phyloP scores from a whole-genome alignment of 1,140 invertebrate genomes.

The Aporrectodea caliginosa region DNA sequence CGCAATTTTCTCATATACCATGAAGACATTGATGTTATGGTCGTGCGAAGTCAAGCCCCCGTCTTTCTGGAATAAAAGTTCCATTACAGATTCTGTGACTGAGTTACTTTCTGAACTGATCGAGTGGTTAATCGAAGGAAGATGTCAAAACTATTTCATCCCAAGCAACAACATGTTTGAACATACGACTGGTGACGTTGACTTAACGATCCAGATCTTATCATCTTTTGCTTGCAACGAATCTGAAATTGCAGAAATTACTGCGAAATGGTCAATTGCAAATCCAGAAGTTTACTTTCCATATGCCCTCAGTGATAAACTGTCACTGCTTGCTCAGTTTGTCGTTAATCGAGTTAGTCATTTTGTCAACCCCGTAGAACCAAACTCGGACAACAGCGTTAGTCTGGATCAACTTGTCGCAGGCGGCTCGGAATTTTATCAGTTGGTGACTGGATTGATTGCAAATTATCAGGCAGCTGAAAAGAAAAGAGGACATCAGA shows the following conservation, averaged over 20 bases:
- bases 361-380: too few relatives aligned
- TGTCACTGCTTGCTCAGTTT: neutral
- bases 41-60: neutral
- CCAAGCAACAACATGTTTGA: neutral
- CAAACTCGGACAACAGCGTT: too few relatives aligned
- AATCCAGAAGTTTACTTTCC: neutral
- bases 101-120: neutral
- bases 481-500: too few relatives aligned
- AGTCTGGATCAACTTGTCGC: too few relatives aligned
- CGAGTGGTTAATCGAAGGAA: neutral
- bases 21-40: neutral
- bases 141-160: neutral
- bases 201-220: neutral
- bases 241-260: neutral
- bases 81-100: neutral
- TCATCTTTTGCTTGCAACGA: neutral
- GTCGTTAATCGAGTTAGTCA: neutral
- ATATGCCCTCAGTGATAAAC: neutral
- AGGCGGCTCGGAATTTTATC: too few relatives aligned
- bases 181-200: neutral
- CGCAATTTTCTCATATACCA: neutral
- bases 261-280: neutral
- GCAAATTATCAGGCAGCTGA: too few relatives aligned
- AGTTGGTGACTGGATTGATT: too few relatives aligned
- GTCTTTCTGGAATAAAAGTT: neutral